Base-by-base conservation (phyloP, 2,888 invertebrate genomes). In the Ornithoptera alexandrae region DNA sequence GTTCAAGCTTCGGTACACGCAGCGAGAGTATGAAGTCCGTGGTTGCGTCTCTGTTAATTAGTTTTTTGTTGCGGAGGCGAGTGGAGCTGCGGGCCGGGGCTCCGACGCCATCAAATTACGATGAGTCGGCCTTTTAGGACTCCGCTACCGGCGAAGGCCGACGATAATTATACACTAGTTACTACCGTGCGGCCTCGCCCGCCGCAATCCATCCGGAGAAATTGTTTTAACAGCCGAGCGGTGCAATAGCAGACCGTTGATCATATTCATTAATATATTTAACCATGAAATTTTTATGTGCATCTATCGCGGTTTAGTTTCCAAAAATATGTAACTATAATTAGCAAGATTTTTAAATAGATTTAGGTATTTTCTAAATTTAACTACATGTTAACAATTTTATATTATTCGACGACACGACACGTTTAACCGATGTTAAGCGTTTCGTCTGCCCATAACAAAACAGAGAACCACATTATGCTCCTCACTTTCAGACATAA, bases 81-180 rank as follows among this genome's bases (percentile, higher is more conserved):
- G 81, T 78, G 85, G 39, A 85, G 84, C 81, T 18, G 85, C 86
- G 89, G 89, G 86, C 78, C 86, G 83, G 80, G 62, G 65, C 62
- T 46, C 85, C 86, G 91, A 90, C 92, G 92, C 92, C 92, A 90
- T 91, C 92, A 92, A 92, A 91, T 92, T 92, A 92, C 92, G 90
- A 92, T 91, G 92, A 92, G 92, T 92, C 88, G 91, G 90, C 87
- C 87, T 88, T 90, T 90, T 87, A 89, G 91, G 88, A 86, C 87
- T 88, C 87, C 87, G 90, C 90, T 90, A 89, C 91, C 89, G 90
- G 79, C 81, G 79, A 76, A 79, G 81, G 81, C 82, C 79, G 79
- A 82, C 83, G 85, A 88, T 92, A 92, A 92, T 92, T 92, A 92
- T 87, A 91, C 91, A 92, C 91, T 92, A 90, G 92, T 92, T 92